Conservation (phyloP, 2,797 vertebrate genomes). For the Pseudopleuronectes americanus region DNA sequence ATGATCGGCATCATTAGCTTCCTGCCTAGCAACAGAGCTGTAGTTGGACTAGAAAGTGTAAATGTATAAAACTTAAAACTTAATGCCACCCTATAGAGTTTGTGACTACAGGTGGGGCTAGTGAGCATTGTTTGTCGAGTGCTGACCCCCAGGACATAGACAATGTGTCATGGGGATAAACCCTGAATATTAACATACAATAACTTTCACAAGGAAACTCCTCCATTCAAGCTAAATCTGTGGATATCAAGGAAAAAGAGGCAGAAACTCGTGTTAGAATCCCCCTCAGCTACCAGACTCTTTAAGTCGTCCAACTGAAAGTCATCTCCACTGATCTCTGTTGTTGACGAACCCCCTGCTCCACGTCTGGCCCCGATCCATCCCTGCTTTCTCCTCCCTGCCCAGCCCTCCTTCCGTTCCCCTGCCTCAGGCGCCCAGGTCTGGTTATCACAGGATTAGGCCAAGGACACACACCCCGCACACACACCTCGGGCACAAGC, state of each 20-base stretch:
- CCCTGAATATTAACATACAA: neutral
- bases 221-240: neutral
- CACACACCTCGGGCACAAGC: slow-evolving; percentile 38
- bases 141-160: neutral
- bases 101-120: no score
- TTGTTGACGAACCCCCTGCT: slow-evolving; percentile 46
- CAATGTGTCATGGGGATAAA: neutral
- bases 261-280: neutral
- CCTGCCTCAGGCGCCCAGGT: slow-evolving; percentile 53
- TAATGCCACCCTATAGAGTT: no score
- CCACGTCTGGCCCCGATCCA: slow-evolving; percentile 54
- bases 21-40: no score
- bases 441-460: slow-evolving; percentile 83
- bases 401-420: slow-evolving; percentile 38
- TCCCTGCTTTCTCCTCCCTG: slow-evolving; percentile 10
- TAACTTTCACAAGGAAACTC: neutral
- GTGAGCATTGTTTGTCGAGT: no score
- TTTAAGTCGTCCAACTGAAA: slow-evolving; percentile 49
- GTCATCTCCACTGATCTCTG: slow-evolving; percentile 64
- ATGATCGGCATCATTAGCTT: no score
- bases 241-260: neutral
- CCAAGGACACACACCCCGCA: slow-evolving; percentile 63
- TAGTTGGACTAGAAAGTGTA: no score
- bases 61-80: no score
- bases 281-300: slow-evolving; percentile 15